Base-by-base conservation (phyloP, 2,888 invertebrate genomes). In the Nesidiocoris tenuis region DNA sequence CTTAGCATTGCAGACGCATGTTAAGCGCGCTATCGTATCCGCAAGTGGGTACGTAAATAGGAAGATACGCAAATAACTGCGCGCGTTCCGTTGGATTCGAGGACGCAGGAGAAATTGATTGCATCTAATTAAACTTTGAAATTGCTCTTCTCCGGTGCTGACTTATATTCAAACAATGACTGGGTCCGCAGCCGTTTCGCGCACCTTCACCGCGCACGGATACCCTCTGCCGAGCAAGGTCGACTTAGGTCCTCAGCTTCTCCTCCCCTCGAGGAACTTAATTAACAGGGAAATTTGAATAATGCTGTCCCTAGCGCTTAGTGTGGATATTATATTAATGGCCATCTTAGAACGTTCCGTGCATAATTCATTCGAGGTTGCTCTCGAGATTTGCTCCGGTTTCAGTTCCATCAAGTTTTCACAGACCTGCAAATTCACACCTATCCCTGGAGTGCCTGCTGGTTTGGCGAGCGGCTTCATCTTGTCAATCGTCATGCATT, bases 41-140 rank as follows among this genome's bases (percentile, higher is more conserved):
- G 12, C 5, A 39, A 39, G 39, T 39, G n/a, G n/a, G 39, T 39
- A 39, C 39, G 39, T 39, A 7, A 12, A 39, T 7, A 12, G 12
- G 39, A 39, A 39, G 39, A 39, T n/a, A n/a, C 39, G 39, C 39
- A 39, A 39, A 39, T 39, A 39, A 39, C n/a, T n/a, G 12, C 39
- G 39, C 39, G 39, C 39, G 39, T 39, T 39, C 39, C 39, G 39
- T 12, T 39, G 39, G 12, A 39, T 39, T 12, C 39, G 39, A 39
- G 39, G 18, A 61, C 61, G 61, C 61, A 18, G 1, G 61, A 17
- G 18, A 61, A 61, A 61, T 61, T 61, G 61, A 61, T 61, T 61
- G 61, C 61, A 61, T 21, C 61, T 61, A 61, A 61, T 61, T 61
- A 61, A 61, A 61, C 61, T 61, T 61, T 61, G 61, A 61, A 61